A percentile compares a stretch with the other conserved stretches of the same genome.
Conservation (phyloP, 2,113 vertebrate species). For the Mustela lutreola region DNA sequence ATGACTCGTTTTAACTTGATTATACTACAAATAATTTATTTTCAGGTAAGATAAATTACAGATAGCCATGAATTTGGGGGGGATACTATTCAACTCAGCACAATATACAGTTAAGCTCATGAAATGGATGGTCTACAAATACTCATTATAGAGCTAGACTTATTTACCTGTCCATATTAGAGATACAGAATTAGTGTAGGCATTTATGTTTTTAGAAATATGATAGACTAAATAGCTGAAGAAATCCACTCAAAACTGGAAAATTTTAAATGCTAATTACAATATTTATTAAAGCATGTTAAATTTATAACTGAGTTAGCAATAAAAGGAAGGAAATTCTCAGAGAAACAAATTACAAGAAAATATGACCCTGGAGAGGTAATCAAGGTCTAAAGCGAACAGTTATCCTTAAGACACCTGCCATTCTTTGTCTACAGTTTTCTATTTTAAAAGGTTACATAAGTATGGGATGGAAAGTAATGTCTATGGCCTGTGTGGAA, state of each 20-base stretch:
- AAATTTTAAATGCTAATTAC: not conserved
- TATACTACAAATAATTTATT: not conserved
- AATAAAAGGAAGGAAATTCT: not conserved
- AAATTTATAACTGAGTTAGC: not conserved
- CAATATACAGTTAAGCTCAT: not conserved
- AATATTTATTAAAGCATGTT: not conserved
- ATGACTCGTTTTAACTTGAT: not conserved
- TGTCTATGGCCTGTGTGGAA: not conserved
- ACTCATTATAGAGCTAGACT: not conserved
- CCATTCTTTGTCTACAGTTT: not conserved
- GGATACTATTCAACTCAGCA: not conserved
- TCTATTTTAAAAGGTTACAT: not conserved
- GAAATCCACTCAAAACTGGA: not conserved
- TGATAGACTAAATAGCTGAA: not conserved
- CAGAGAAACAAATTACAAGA: constrained; percentile 1
- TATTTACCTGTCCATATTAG: not conserved
- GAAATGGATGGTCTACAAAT: not conserved
- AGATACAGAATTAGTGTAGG: not conserved
- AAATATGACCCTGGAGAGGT: not conserved
- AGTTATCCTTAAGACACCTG: not conserved
- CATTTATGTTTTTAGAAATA: not conserved
- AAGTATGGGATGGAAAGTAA: not conserved
- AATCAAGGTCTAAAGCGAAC: not conserved
- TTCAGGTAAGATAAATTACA: not conserved
- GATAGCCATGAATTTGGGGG: not conserved